Base-by-base conservation (phyloP, 1,140 invertebrate genomes). In the Aphaenogaster floridana region DNA sequence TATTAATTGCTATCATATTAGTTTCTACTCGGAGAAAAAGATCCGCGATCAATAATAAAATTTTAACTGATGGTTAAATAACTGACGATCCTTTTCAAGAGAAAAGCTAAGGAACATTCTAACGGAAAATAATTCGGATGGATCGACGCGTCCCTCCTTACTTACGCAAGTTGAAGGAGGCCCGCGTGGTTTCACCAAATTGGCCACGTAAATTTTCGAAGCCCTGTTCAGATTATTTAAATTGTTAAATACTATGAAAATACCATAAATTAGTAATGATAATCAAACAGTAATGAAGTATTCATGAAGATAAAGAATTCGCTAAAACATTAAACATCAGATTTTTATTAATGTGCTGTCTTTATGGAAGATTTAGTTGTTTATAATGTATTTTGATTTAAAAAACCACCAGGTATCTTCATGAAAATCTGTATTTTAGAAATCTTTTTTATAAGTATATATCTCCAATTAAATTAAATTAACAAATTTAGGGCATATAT, bases 21-120 rank as follows among this genome's bases (percentile, higher is more conserved):
- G 17, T 50, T 52, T 17, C 28, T 78, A 78, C 15, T 36, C 52
- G 59, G 50, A 54, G 48, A 13, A 61, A 76, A 69, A 48, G 39
- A 61, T 28, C 69, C 54, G 48, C 3, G 48, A 80, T 68, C 15
- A 13, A 76, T 36, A 45, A 79, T 63, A 66, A 79, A 79, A 63
- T 36, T 79, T 63, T 34, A n/a, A 42, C 17, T 54, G 11, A 9
- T 15, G 39, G 34, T 77, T 80, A 68, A 64, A 9, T 68, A 8
- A 66, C 61, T 36, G 34, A 6, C 9, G n/a, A 21, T 57, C 6
- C 57, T 1, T 39, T 21, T 39, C 36, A 11, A 7, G 4, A 74
- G 71, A 74, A 59, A 36, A 50, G 11, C 42, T 48, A 34, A 69
- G 13, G 17, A 17, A 54, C 9, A 52, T 28, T 28, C 11, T 28